Percentiles rank a stretch among this genome's conserved stretches.
Evolutionary conservation across 1,140 invertebrate species (phyloP).

Genomic region (Ceratina calcarata): DNA sequence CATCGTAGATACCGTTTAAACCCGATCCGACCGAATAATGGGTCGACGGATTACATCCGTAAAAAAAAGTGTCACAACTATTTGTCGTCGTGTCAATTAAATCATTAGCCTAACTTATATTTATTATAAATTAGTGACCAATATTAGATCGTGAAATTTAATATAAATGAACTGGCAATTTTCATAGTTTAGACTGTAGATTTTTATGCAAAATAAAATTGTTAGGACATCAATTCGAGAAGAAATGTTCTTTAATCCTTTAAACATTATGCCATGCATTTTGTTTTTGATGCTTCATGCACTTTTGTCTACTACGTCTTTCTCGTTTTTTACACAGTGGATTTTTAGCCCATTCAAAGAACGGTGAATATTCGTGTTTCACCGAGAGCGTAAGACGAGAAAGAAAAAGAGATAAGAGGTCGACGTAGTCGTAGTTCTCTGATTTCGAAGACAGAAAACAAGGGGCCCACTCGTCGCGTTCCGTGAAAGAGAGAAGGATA

Average conservation of each 20-base stretch:
- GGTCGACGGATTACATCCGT: neutral
- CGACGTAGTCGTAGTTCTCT: neutral
- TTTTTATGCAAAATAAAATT: too few relatives aligned
- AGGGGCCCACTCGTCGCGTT: neutral
- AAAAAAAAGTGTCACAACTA: neutral
- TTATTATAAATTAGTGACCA: too few relatives aligned
- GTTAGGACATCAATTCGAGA: too few relatives aligned
- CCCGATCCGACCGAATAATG: neutral
- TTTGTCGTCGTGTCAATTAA: neutral
- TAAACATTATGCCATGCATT: too few relatives aligned
- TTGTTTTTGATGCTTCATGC: too few relatives aligned
- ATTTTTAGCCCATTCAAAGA: neutral
- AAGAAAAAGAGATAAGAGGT: neutral
- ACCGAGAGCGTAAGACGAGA: neutral
- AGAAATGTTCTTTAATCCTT: too few relatives aligned
- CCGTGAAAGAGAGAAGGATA: neutral
- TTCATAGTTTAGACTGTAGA: too few relatives aligned
- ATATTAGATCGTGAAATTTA: too few relatives aligned
- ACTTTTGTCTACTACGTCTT: too few relatives aligned
- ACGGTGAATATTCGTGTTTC: neutral
- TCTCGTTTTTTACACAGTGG: too few relatives aligned
- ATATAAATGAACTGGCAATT: too few relatives aligned
- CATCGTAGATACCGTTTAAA: slow-evolving; percentile 22
- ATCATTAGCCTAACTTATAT: neutral
- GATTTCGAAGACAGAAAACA: neutral